Conservation (phyloP, 2,113 vertebrate species). For the Corythornis cristatus region DNA sequence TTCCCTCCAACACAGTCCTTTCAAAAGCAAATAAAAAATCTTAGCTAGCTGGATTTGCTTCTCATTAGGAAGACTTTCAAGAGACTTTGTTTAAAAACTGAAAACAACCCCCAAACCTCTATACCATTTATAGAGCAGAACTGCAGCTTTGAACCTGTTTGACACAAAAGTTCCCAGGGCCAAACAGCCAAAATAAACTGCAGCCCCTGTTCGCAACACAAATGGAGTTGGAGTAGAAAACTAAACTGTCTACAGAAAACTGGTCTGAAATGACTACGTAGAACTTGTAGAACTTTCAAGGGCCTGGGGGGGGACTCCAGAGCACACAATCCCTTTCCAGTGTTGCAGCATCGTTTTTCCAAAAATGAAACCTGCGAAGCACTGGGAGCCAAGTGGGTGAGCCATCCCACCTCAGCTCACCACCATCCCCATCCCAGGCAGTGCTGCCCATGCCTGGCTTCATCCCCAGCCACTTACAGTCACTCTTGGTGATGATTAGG, state of each 20-base stretch:
- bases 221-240: not conserved
- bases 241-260: not conserved
- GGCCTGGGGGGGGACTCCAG: not conserved
- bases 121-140: conserved; percentile 24
- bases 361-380: not conserved
- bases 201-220: not conserved
- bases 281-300: not conserved
- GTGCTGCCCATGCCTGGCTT: not conserved
- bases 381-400: not conserved
- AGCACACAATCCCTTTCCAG: not conserved
- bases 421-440: not conserved
- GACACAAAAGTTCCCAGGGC: not conserved
- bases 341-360: not conserved
- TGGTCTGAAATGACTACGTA: not conserved
- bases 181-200: not conserved
- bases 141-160: not conserved
- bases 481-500: not conserved
- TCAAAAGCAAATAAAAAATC: conserved; percentile 8
- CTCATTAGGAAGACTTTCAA: conserved; percentile 42
- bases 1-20: conserved; percentile 18
- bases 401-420: not conserved
- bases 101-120: conserved; percentile 29
- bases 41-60: conserved; percentile 26
- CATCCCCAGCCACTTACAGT: not conserved
- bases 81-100: conserved; percentile 19